Evolutionary conservation across 2,888 invertebrate genomes (phyloP).

Genomic region (Rhopalosiphum nymphaeae): DNA sequence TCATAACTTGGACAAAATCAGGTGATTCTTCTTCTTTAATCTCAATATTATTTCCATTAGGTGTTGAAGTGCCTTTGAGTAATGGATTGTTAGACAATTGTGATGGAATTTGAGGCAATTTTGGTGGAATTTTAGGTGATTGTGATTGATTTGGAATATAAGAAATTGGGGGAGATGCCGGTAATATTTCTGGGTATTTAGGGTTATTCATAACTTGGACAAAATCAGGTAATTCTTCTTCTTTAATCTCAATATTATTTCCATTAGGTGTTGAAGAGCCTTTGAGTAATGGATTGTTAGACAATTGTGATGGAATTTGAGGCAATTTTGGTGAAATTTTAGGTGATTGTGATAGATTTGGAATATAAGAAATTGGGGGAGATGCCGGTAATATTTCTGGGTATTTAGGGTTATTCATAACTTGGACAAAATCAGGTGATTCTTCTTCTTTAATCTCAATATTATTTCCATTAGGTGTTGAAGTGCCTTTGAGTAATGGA

Average conservation of each 20-base stretch:
- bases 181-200: neutral
- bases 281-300: too few relatives aligned
- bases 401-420: too few relatives aligned
- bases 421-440: too few relatives aligned
- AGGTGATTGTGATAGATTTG: neutral
- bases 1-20: too few relatives aligned
- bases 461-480: neutral
- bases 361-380: neutral
- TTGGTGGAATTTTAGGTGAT: neutral
- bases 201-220: neutral
- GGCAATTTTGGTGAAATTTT: too few relatives aligned
- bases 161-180: neutral
- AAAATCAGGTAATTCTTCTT: neutral
- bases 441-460: too few relatives aligned
- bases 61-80: accelerated
- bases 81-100: neutral
- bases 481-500: accelerated
- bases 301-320: neutral
- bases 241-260: too few relatives aligned
- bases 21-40: too few relatives aligned
- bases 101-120: neutral
- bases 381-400: neutral
- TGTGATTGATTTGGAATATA: neutral
- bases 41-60: too few relatives aligned
- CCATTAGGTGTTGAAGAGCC: neutral